Conservation (phyloP, 2,113 vertebrate genomes). For the Myrmophylax atrothorax region DNA sequence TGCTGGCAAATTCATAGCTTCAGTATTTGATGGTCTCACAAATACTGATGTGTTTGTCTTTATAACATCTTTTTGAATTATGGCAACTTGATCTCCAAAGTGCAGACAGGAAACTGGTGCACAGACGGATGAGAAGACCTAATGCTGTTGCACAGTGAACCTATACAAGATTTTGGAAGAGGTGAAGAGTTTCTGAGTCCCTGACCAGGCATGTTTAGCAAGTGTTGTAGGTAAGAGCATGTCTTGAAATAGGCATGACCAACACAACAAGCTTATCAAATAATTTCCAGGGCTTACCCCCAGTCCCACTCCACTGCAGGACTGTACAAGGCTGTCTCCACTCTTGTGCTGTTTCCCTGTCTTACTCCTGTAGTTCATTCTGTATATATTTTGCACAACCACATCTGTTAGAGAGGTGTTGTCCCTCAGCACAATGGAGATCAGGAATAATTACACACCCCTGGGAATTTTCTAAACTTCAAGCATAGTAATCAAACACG, state of each 20-base stretch:
- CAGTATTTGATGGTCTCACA: not conserved
- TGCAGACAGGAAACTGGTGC: not conserved
- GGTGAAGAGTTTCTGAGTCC: not conserved
- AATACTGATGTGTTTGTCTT: not conserved
- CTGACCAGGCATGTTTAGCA: not conserved
- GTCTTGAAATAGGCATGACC: not conserved
- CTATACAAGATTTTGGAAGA: not conserved
- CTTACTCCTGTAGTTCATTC: not conserved
- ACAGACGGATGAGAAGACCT: not conserved
- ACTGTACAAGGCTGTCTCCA: not conserved
- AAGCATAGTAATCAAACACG: not conserved
- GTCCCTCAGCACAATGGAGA: not conserved
- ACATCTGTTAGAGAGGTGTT: not conserved
- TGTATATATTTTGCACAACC: not conserved
- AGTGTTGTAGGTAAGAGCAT: not conserved
- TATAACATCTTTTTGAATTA: not conserved
- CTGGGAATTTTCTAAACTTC: not conserved
- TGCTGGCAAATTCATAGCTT: not conserved
- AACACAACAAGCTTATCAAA: not conserved
- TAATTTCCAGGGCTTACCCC: not conserved
- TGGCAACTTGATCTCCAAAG: not conserved
- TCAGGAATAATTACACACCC: not conserved
- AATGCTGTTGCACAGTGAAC: no score
- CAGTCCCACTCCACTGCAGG: fast-evolving
- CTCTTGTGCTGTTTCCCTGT: not conserved